Base-by-base conservation (phyloP, 2,113 vertebrate genomes). In the Piaya cayana region DNA sequence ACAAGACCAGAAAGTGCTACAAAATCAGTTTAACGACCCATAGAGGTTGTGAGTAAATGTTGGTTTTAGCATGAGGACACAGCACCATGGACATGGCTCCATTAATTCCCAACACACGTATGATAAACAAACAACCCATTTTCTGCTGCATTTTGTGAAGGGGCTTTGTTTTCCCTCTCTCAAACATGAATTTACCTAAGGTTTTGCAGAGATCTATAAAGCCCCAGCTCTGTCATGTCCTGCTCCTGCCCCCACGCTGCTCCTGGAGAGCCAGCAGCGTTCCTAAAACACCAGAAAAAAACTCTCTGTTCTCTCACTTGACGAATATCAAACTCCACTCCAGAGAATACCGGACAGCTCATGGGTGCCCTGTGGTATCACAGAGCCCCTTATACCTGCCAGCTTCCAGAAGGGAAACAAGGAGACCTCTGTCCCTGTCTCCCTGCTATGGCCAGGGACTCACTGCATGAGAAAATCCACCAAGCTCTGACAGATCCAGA, bases 261-360 rank as follows among this genome's bases (percentile, higher is more conserved):
- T 74, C 56, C 22, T 2, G 0, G 7, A 63, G 49, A 69, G 34
- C 50, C 75, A 50, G 50, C 34, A 36, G 32, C 2, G 0, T 19
- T 29, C 80, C 3, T 8, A 30, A 43, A 79, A 2, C 50, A 10
- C 36, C 76, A 39, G 64, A 15, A 26, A 62, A 62, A 15, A 17
- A 5, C 70, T n/a, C 78, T 2, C 4, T 14, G 55, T 42, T 37
- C 53, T 53, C 58, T n/a, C 36, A 16, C 4, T n/a, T 0, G 0
- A 15, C 55, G 27, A 47, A 2, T 3, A 25, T 7, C 12, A 15
- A 21, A 6, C 70, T 26, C 56, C 65, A 53, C 1, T 0, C 1
- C 36, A 82, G 59, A 5, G 22, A 56, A 32, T 5, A 6, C 52
- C 37, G n/a, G 68, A 36, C 0, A 2, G 5, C 18, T 45, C 19